phyloP scores from a whole-genome alignment of 30 jellyfish, hydroid and myxozoan species.

The Chrysaora quinquecirrha region DNA sequence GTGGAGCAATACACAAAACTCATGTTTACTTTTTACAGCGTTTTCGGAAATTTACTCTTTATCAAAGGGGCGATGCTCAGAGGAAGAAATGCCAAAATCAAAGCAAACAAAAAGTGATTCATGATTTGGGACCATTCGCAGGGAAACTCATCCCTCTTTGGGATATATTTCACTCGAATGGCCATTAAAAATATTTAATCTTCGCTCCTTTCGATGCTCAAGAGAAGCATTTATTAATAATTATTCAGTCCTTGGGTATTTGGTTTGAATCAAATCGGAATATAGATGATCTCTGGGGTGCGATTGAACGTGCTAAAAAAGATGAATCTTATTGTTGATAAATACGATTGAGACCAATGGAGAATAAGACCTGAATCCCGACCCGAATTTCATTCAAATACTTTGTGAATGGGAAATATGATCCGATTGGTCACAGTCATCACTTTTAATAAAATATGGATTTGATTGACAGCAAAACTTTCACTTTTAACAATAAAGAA shows the following conservation, averaged over 20 bases:
- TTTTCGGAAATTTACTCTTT: too few relatives aligned
- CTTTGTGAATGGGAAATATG: constrained; percentile 71
- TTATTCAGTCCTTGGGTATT: background rate
- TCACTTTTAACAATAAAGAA: constrained; percentile 61
- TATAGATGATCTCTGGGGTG: background rate
- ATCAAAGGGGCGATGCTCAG: too few relatives aligned
- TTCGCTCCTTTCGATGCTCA: too few relatives aligned
- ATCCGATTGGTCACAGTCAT: constrained; percentile 50
- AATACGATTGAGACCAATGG: background rate
- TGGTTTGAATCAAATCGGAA: background rate
- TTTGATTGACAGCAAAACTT: constrained; percentile 68
- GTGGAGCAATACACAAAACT: too few relatives aligned
- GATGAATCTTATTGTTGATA: background rate
- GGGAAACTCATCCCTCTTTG: too few relatives aligned
- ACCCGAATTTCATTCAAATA: constrained; percentile 39
- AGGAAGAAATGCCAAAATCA: too few relatives aligned
- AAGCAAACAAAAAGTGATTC: too few relatives aligned
- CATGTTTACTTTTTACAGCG: too few relatives aligned
- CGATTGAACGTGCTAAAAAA: background rate
- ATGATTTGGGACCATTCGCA: too few relatives aligned
- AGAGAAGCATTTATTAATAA: background rate
- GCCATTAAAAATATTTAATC: too few relatives aligned
- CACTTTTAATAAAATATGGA: constrained; percentile 13
- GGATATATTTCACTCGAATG: too few relatives aligned
- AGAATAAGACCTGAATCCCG: constrained; percentile 21